A percentile compares a stretch with the other conserved stretches of the same genome.
Evolutionary conservation across 2,113 vertebrate genomes (phyloP).

Genomic region (Microcebus griseorufus): DNA sequence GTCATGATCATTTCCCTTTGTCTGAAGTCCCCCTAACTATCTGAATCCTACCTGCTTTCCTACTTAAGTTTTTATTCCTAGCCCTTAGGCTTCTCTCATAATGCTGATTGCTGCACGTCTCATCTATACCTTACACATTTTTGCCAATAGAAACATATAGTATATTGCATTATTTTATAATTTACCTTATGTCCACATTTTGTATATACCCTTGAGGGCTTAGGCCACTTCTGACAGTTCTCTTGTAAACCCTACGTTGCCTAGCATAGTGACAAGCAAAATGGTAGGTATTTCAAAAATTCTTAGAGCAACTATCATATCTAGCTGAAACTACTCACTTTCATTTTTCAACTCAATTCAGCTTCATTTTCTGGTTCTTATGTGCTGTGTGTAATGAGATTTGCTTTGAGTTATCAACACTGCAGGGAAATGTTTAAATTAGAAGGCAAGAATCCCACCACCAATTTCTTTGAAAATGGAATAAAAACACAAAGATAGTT

Average conservation of each 20-base stretch:
- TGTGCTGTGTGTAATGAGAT: constrained; percentile 69
- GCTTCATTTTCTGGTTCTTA: constrained; percentile 66
- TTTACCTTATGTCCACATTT: constrained; percentile 2
- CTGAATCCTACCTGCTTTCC: neutral
- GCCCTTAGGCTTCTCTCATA: neutral
- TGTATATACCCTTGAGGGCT: neutral
- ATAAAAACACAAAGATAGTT: constrained; percentile 67
- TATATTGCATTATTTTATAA: neutral
- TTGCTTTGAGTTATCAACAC: constrained; percentile 76
- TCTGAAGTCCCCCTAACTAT: neutral
- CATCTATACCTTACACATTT: neutral
- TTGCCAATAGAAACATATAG: neutral
- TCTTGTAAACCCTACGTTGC: neutral
- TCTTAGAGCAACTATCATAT: neutral
- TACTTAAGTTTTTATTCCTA: neutral
- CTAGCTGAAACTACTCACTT: constrained; percentile 31
- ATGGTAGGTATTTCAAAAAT: neutral
- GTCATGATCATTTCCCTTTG: neutral
- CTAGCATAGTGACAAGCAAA: neutral
- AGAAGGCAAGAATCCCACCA: constrained; percentile 62
- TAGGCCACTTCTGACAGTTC: neutral
- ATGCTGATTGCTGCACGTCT: neutral
- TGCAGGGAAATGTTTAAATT: constrained; percentile 77
- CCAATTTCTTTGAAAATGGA: constrained; percentile 72
- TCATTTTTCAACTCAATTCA: constrained; percentile 67